Evolutionary conservation across 2,113 vertebrate genomes (phyloP), one percentile per base, ranked within the genome.

Genomic region (Paramisgurnus dabryanus): DNA sequence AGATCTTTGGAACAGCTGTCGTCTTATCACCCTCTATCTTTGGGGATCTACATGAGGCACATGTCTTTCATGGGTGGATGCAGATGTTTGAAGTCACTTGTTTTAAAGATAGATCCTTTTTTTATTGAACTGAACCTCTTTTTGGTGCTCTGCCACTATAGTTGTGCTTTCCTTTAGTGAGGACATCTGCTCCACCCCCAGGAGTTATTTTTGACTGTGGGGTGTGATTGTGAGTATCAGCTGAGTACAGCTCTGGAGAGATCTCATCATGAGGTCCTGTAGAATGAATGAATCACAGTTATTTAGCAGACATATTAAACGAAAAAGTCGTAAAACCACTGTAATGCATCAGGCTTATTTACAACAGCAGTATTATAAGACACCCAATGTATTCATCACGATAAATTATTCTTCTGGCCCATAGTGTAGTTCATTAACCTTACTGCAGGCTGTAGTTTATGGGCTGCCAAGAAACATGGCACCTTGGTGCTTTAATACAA

Each of bases 141-240:
- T 53, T 7, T 43, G n/a, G n/a, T 70, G 49, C 68, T 40, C 40
- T 1, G 8, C 12, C 22, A 39, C 41, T 12, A 12, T 11, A 11
- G 55, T 11, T 15, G 11, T 73, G 50, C 57, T 47, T 18, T 70
- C 12, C n/a, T 41, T 75, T 13, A 22, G 13, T 4, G 22, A 60
- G 43, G 79, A 45, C 15, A 22, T 40, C 61, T 53, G 34, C 73
- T 60, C 22, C 50, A 43, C 76, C 27, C 47, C 39, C 69, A 12
- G n/a, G 63, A 69, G 70, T 81, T 84, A 84, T 84, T 81, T 84
- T 84, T 79, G 76, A 81, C 79, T 27, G 12, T 61, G 40, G 12
- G 13, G 79, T 34, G 4, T 18, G 79, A 71, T 34, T 49, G 58
- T 53, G 67, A 55, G 55, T 60, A 47, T 71, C 47, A 60, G 39